phyloP scores from a whole-genome alignment of 35 echinoderm and acorn worm genomes.

The Holothuria glaberrima region DNA sequence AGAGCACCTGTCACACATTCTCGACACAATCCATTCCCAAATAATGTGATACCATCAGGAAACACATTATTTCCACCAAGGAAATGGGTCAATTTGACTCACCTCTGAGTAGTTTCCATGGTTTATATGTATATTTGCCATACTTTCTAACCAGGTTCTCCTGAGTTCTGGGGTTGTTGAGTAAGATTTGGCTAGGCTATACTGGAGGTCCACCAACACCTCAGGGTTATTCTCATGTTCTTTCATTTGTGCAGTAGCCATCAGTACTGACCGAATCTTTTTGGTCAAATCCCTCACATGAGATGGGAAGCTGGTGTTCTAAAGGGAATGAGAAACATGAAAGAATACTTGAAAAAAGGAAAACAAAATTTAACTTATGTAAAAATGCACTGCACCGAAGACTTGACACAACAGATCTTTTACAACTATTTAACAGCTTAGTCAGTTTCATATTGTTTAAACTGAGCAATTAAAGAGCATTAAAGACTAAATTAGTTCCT shows the following conservation, averaged over 20 bases:
- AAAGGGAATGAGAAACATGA: conserved; percentile 10
- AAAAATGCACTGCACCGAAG: background rate
- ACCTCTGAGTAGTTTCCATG: conserved; percentile 98
- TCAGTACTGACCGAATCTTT: conserved; percentile 96
- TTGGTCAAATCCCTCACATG: conserved; percentile 96
- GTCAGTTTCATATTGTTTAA: background rate
- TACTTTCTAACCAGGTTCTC: conserved; percentile 97
- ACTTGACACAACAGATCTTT: too few species aligned
- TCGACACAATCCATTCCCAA: too few species aligned
- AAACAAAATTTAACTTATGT: too few species aligned
- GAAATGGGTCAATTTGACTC: background rate
- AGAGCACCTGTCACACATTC: too few species aligned
- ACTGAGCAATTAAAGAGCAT: background rate
- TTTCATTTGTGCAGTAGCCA: conserved; percentile 98
- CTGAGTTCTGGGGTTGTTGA: conserved; percentile 95
- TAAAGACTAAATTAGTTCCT: background rate
- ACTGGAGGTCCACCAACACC: conserved; percentile 99
- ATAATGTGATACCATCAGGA: too few species aligned
- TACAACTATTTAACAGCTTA: background rate
- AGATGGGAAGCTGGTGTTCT: conserved; percentile 90
- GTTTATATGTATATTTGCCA: conserved; percentile 94
- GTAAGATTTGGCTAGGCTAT: conserved; percentile 93
- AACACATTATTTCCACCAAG: too few species aligned
- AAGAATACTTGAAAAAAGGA: background rate
- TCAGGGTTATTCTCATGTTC: conserved; percentile 99